Conservation (phyloP, 2,888 invertebrate genomes). For the Folsomia manolachei region DNA sequence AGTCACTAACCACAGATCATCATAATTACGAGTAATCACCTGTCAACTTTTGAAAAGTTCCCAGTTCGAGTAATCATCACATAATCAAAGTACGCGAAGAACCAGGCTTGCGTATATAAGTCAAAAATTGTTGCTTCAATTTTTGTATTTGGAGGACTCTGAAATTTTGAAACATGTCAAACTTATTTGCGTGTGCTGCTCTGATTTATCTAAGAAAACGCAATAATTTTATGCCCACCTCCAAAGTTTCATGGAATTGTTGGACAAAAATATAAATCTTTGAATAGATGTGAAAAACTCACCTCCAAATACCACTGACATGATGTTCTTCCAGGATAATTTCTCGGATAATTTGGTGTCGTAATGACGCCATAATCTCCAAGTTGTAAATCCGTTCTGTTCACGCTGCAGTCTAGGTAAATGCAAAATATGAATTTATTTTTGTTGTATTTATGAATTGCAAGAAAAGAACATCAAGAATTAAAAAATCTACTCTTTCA, state of each 20-base stretch:
- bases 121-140: constrained; percentile 49
- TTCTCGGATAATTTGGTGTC: constrained; percentile 48
- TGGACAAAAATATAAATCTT: too few relatives aligned
- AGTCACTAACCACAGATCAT: neutral
- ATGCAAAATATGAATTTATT: too few relatives aligned
- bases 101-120: constrained; percentile 49
- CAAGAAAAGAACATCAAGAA: too few relatives aligned
- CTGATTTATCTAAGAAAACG: neutral
- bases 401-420: constrained; percentile 45
- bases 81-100: constrained; percentile 50
- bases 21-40: constrained; percentile 27
- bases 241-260: neutral
- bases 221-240: neutral
- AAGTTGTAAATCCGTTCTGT: constrained; percentile 37
- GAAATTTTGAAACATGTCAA: constrained; percentile 7
- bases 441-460: too few relatives aligned
- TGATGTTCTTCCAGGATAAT: constrained; percentile 45
- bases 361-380: constrained; percentile 39
- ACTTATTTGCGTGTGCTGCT: too few relatives aligned
- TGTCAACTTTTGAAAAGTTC: constrained; percentile 43
- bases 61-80: constrained; percentile 47
- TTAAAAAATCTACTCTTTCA: neutral
- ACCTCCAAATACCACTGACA: constrained; percentile 50
- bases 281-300: neutral
- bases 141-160: constrained; percentile 39